phyloP scores from a whole-genome alignment of 1,140 invertebrate species.

The Euwallacea similis region DNA sequence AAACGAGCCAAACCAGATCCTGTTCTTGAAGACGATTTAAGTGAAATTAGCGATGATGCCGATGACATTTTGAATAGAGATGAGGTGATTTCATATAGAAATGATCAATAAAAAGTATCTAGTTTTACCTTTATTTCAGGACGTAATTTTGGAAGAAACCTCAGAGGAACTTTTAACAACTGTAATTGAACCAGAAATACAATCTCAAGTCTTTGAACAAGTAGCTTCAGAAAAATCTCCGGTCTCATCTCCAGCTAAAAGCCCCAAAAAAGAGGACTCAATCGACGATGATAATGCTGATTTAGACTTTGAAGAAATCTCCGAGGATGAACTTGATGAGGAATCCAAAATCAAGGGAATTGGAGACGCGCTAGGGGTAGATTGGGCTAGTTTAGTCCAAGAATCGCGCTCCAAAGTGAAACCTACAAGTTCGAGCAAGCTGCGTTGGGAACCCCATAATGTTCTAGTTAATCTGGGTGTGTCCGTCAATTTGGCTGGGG shows the following conservation, averaged over 20 bases:
- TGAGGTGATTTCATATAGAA: constrained; percentile 57
- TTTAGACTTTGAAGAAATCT: constrained; percentile 87
- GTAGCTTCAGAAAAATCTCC: constrained; percentile 42
- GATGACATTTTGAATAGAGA: constrained; percentile 82
- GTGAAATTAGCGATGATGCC: constrained; percentile 84
- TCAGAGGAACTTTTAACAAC: constrained; percentile 8
- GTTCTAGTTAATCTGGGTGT: constrained; percentile 41
- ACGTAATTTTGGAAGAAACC: constrained; percentile 30
- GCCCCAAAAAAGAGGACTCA: constrained; percentile 49
- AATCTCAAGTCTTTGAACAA: not conserved
- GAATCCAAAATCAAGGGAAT: constrained; percentile 70
- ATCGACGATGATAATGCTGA: constrained; percentile 65
- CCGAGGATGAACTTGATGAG: constrained; percentile 84
- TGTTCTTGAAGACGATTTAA: constrained; percentile 72
- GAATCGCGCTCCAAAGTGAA: constrained; percentile 59
- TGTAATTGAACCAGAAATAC: not conserved
- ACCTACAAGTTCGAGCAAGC: constrained; percentile 63
- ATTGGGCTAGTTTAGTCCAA: constrained; percentile 85
- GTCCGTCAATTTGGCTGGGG: constrained; percentile 50
- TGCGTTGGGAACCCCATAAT: constrained; percentile 71
- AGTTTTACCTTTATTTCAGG: constrained; percentile 22
- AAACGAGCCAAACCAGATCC: constrained; percentile 58
- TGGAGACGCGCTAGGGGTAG: constrained; percentile 86
- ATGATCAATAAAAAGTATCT: not conserved
- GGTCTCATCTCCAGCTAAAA: constrained; percentile 37